Evolutionary conservation across 1,140 invertebrate genomes (phyloP), one percentile per base, ranked within the genome.

Genomic region (Macrostomum lignano): DNA sequence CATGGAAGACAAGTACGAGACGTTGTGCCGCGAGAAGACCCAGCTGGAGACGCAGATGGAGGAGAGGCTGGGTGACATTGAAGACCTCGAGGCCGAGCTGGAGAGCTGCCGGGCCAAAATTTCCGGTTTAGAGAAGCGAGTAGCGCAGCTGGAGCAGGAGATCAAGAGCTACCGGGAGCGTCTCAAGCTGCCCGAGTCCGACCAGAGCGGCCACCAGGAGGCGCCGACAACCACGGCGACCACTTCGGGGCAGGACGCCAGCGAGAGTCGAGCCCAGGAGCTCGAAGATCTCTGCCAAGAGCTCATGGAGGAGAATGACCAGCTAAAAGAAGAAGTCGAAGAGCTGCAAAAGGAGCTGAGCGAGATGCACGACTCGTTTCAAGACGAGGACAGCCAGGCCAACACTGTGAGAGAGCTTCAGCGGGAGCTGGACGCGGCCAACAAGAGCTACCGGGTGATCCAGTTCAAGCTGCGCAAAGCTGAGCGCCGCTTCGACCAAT

Each of bases 401-500:
- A n/a, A 91, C 44, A 84, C 93, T 55, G 93, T 93, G 52, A 71
- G 78, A n/a, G 75, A 72, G 30, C 21, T 58, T 7, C 52, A 60
- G 39, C 44, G 49, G 30, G 52, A 57, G 35, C 38, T 58, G 21
- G 55, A 58, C 40, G 41, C 48, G 20, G 47, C 52, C 1, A 78
- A 78, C 17, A 96, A 98, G 55, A 94, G 94, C 58, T 94, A 84
- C 58, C 67, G 88, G 40, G 84, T 98, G 42, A 63, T 98, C 17
- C 91, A 91, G 37, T 96, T 96, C 52, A 96, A 96, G 59, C 59
- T 96, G 31, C 69, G 84, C 44, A 98, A 96, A 65, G 67, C 77
- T 15, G 91, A 98, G 54, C 66, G 84, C 35, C 70, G 70, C 49
- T 65, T 70, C 19, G 84, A 94, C 36, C 71, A 78, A 44, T 52